These are phyloP conservation scores for Aspidoscelis tigris DNA, from an alignment of 2,113 vertebrate species.

Conservation along the genomic window DNA sequence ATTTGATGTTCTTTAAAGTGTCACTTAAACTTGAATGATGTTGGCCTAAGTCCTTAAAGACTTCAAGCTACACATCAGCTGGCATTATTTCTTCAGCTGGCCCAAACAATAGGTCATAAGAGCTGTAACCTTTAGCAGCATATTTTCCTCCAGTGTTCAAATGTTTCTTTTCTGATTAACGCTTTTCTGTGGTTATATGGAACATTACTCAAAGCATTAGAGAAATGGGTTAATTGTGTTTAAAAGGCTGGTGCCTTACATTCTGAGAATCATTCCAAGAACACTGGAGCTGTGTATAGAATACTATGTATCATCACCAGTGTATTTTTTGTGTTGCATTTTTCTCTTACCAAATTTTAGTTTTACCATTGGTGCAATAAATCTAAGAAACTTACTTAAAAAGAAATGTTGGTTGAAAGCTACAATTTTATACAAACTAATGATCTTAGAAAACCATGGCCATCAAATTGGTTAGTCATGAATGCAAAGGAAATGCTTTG, in stretches of 20 bases:
- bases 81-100: conserved; percentile 53
- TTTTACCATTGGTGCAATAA: conserved; percentile 16
- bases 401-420: conserved; percentile 2
- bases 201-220: conserved; percentile 16
- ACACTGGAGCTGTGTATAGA: conserved; percentile 12
- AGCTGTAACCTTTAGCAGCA: conserved; percentile 50
- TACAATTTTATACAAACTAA: conserved; percentile 23
- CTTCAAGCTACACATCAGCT: conserved; percentile 31
- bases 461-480: conserved; percentile 25
- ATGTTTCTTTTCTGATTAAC: conserved; percentile 41
- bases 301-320: conserved; percentile 28
- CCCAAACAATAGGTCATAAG: conserved; percentile 44
- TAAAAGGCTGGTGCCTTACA: conserved; percentile 39
- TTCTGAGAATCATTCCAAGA: conserved; percentile 45
- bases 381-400: conserved; percentile 27
- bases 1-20: conserved; percentile 67
- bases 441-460: background rate
- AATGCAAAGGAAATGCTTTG: background rate
- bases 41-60: conserved; percentile 33
- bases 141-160: conserved; percentile 51
- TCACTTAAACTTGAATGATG: conserved; percentile 63
- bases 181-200: conserved; percentile 24
- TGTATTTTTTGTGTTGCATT: conserved; percentile 37
- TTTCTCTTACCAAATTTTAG: conserved; percentile 33
- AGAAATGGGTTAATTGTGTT: conserved; percentile 21